phyloP scores from a whole-genome alignment of 2,797 vertebrate genomes.

The Myotis planiceps region DNA sequence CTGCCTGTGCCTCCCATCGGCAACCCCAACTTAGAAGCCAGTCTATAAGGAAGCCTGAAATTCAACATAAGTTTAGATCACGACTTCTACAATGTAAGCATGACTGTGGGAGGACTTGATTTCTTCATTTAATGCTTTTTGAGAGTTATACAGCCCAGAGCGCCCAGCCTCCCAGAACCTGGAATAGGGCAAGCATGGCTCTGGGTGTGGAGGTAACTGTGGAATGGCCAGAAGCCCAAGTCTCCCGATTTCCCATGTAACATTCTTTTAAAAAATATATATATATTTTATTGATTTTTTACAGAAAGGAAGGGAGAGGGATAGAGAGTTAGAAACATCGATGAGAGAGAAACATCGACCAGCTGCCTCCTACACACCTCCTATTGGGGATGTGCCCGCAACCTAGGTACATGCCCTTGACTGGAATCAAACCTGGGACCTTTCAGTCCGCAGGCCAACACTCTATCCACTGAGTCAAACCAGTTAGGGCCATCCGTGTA shows the following conservation, averaged over 20 bases:
- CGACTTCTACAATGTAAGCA: not conserved
- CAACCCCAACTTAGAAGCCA: not conserved
- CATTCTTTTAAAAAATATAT: not conserved
- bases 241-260: not conserved
- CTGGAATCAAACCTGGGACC: too few relatives aligned
- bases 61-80: not conserved
- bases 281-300: too few relatives aligned
- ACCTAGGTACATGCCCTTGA: too few relatives aligned
- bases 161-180: not conserved
- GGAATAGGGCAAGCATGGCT: not conserved
- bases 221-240: not conserved
- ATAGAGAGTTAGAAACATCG: too few relatives aligned
- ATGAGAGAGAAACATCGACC: too few relatives aligned
- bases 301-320: too few relatives aligned
- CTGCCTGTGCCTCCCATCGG: not conserved
- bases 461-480: too few relatives aligned
- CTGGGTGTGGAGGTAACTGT: not conserved
- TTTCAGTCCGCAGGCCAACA: too few relatives aligned
- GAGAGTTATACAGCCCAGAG: too few relatives aligned
- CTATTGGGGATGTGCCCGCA: too few relatives aligned
- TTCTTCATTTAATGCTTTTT: too few relatives aligned
- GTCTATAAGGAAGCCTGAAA: not conserved
- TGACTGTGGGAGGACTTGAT: not conserved
- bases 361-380: too few relatives aligned
- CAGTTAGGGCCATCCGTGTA: not conserved